Base-by-base conservation (phyloP, 2,797 vertebrate species). In the Botia kubotai region DNA sequence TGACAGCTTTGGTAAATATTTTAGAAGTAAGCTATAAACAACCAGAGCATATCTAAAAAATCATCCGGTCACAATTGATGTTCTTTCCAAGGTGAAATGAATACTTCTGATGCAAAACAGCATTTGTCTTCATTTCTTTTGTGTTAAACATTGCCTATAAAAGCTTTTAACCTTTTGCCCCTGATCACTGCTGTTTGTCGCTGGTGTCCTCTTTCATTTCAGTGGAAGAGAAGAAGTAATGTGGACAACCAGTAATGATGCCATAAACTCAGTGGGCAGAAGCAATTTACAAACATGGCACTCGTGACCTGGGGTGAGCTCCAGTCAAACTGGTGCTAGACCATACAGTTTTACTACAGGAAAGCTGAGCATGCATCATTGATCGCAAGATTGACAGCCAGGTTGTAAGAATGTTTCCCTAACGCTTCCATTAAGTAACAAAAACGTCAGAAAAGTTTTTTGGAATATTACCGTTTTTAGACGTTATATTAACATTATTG, bases 181-280 rank as follows among this genome's bases (percentile, higher is more conserved):
- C 69, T 83, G 82, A 90, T 87, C 87, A 43, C 39, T 43, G 39
- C 6, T 43, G 39, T 76, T 75, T 86, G 87, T 87, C 88, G 6
- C 86, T 70, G 17, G n/a, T 83, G 87, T 85, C 82, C 77, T 88
- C 72, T 82, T 78, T 70, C 11, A n/a, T 72, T 80, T 85, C 70
- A 76, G 79, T 33, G 33, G 33, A 83, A 80, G 85, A 88, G 80
- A 88, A 71, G 83, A 82, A 85, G 71, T 80, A 39, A 39, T 39
- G 36, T 39, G 36, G 36, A 70, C 80, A 83, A 71, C 68, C 46
- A 75, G 62, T 75, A 79, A 80, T 71, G 68, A 76, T 75, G 87
- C 80, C 85, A 80, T 93, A 91, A 93, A 93, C 76, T 84, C 90
- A 87, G 86, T 84, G 80, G 85, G 88, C 75, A 83, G 81, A n/a